A percentile compares a stretch with the other conserved stretches of the same genome.
These are phyloP conservation scores for Aethina tumida DNA, from an alignment of 1,140 invertebrate genomes.

Conservation along the genomic window DNA sequence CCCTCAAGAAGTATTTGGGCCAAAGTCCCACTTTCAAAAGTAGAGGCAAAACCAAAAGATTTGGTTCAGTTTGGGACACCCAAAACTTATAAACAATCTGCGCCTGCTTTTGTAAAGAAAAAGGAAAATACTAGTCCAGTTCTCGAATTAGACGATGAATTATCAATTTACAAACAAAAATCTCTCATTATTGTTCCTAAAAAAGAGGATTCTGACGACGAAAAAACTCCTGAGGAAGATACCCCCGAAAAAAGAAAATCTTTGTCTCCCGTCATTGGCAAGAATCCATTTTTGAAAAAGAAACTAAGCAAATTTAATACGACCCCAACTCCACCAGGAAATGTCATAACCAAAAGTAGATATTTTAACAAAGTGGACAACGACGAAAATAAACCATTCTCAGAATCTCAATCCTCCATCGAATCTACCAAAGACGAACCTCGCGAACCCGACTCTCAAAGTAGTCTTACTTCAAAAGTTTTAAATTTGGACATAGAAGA, in stretches of 20 bases:
- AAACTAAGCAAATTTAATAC: conserved; percentile 25
- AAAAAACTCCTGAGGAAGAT: conserved; percentile 7
- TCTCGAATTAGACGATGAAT: background rate
- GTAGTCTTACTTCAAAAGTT: background rate
- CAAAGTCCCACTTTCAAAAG: background rate
- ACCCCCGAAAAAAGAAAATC: conserved; percentile 3
- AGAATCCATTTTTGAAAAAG: conserved; percentile 23
- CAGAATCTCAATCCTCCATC: too few species aligned
- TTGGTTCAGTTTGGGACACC: background rate
- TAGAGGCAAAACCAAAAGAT: background rate
- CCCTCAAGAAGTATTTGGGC: conserved; percentile 25
- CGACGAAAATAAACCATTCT: conserved; percentile 6
- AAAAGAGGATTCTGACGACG: conserved; percentile 9
- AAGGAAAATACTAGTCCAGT: background rate
- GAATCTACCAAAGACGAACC: too few species aligned
- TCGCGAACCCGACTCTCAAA: too few species aligned
- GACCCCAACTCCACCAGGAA: conserved; percentile 12
- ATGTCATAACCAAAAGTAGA: conserved; percentile 20
- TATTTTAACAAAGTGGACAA: conserved; percentile 11
- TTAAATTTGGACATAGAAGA: background rate
- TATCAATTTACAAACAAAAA: background rate
- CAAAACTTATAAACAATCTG: background rate
- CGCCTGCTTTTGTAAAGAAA: background rate
- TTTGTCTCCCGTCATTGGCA: conserved; percentile 13
- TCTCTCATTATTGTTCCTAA: background rate